Base-by-base conservation (phyloP, 2,113 vertebrate genomes). In the Lota lota region DNA sequence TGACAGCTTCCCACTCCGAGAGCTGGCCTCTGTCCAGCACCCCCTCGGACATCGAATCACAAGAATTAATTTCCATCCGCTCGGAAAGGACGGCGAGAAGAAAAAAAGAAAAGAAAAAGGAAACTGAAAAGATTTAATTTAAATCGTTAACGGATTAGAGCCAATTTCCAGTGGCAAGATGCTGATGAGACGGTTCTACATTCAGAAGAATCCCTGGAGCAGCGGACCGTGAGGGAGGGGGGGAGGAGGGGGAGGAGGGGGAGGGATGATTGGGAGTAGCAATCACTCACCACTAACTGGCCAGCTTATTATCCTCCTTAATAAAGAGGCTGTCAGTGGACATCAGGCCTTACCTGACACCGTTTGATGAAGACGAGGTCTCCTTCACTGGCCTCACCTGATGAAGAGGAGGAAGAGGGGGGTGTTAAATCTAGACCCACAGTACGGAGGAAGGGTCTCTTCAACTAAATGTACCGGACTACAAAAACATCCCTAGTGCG, bases 31-130 rank as follows among this genome's bases (percentile, higher is more conserved):
- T 69, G 71, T 82, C 70, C 72, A 78, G 47, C 12, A 33, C 57
- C 50, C 40, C 51, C 24, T 36, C 51, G 28, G 74, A 83, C 68
- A 67, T 76, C 74, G 74, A 77, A 84, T 84, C 65, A 68, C n/a
- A 68, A 70, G 21, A 84, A 85, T 70, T 80, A 58, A 80, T 85
- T 87, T 85, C 66, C 61, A 72, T 83, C 74, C 80, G 69, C 62
- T 79, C 67, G n/a, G 74, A 63, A 68, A 69, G 66, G 22, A 66
- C 0, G 3, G 18, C 40, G 40, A 64, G 64, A 50, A 36, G 18
- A 19, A 50, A 36, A 5, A 15, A 19, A 33, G 14, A 22, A 11
- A 4, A 40, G 24, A 12, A 53, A 63, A 54, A 17, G 5, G 15
- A 40, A 47, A 47, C 7, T 47, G 40, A 47, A 47, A 54, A 24